Evolutionary conservation across 1,140 invertebrate genomes (phyloP), one percentile per base, ranked within the genome.

Genomic region (Myzus persicae): DNA sequence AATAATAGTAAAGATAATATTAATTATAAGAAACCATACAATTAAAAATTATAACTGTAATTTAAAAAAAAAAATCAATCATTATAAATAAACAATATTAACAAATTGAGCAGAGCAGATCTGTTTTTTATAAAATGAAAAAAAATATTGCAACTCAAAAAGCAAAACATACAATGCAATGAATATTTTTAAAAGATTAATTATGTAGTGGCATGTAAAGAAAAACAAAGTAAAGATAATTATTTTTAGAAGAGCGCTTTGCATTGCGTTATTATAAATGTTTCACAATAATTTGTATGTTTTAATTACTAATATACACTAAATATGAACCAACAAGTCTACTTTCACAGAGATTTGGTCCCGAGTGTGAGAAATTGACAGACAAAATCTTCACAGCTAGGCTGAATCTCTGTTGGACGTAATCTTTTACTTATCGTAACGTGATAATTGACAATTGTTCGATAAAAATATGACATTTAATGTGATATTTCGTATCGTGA

Each of bases 61-160:
- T n/a, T 26, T 20, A 7, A n/a, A 81, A 38, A 82, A 38, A 38
- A 91, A 42, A 42, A 38, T n/a, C 5, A 42, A 76, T 26, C 26
- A 48, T 46, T 91, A 91, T 9, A 91, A 81, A 91, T 91, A 91
- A 67, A 51, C 18, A 82, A 48, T 44, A 91, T 44, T 5, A 91
- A 91, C 59, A 82, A 92, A 84, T 92, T 92, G 81, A 92, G 91
- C 91, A 92, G 40, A 92, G 24, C 91, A 92, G 44, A 92, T 92
- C 81, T 51, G 91, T 92, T 92, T 92, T 92, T 24, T 36, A 26
- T 8, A 76, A 54, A 38, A 11, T 0, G 36, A 36, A 89, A 90
- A 42, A 59, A 20, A 38, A 90, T 40, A 54, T 48, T 88, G 38
- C 3, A 87, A 87, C 82, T 40, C n/a, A 88, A 48, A 44, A 24